Evolutionary conservation across 1,140 invertebrate genomes (phyloP), one percentile per base, ranked within the genome.

Genomic region (Lasaia peninsularis): DNA sequence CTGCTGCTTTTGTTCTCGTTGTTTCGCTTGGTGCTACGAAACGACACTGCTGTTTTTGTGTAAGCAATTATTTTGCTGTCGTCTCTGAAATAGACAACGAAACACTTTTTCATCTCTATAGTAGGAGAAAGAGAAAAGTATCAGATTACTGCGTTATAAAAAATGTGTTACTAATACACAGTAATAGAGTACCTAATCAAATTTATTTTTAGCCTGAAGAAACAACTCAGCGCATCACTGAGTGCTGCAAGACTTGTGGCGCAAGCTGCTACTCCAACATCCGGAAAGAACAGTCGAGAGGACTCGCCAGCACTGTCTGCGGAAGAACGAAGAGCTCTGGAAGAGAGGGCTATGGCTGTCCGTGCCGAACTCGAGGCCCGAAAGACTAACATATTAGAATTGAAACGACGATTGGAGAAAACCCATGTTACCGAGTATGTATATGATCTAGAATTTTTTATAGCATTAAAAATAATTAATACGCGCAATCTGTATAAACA

Each of bases 391-490:
- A 95, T 96, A 72, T 95, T 94, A 73, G 94, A 95, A 67, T 89
- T 95, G 7, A 94, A 94, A 76, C 82, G 94, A 57, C 91, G 94
- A 1, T 87, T 96, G 18, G 94, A 96, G 67, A 91, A 93, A 61
- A 91, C 95, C 6, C 94, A 96, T 77, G 94, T 95, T 28, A 95
- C 94, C 8, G 95, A 96, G 94, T 95, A 84, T 92, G 92, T 88
- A 40, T 48, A 8, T n/a, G 8, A 28, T 28, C 24, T 28, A n/a
- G n/a, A n/a, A n/a, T n/a, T n/a, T n/a, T n/a, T n/a, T n/a, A n/a
- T n/a, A n/a, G n/a, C n/a, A n/a, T n/a, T n/a, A n/a, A n/a, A n/a
- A n/a, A n/a, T n/a, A n/a, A n/a, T n/a, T n/a, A n/a, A n/a, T n/a
- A n/a, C n/a, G n/a, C n/a, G n/a, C n/a, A n/a, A n/a, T n/a, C n/a